Evolutionary conservation across 2,888 invertebrate species (phyloP).

Genomic region (Hetaerina titia): DNA sequence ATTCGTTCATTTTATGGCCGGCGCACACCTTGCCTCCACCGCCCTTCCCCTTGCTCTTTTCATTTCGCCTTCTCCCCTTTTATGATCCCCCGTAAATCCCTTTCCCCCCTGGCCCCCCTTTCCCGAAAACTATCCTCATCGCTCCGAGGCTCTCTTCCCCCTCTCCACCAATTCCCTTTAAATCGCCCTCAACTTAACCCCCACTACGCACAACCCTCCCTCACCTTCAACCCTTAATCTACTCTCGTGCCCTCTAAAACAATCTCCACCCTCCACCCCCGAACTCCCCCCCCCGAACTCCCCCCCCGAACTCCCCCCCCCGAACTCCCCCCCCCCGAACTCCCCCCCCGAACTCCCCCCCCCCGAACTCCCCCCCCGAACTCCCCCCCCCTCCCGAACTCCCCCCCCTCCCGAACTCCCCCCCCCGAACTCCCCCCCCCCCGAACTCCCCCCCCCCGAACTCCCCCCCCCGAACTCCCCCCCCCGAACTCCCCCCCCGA

Average conservation of each 20-base stretch:
- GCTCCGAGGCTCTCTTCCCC: background rate
- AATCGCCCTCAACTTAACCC: background rate
- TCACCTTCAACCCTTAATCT: slow-evolving; percentile 22
- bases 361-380: background rate
- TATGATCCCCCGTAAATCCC: background rate
- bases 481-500: background rate
- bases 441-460: too few species aligned
- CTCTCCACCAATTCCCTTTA: slow-evolving; percentile 4
- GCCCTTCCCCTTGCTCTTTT: background rate
- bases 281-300: too few species aligned
- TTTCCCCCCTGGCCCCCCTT: background rate
- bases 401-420: background rate
- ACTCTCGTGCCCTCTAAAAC: slow-evolving; percentile 27
- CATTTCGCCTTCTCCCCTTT: background rate
- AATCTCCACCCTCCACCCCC: background rate
- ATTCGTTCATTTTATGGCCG: background rate
- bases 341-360: too few species aligned
- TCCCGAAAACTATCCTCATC: background rate
- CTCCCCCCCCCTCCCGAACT: background rate
- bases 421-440: background rate
- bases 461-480: too few species aligned
- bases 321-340: background rate
- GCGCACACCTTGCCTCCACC: background rate
- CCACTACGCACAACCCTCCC: background rate
- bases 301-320: background rate